phyloP scores from a whole-genome alignment of 2,797 vertebrate species.

The Hypotaenidia philippensis region DNA sequence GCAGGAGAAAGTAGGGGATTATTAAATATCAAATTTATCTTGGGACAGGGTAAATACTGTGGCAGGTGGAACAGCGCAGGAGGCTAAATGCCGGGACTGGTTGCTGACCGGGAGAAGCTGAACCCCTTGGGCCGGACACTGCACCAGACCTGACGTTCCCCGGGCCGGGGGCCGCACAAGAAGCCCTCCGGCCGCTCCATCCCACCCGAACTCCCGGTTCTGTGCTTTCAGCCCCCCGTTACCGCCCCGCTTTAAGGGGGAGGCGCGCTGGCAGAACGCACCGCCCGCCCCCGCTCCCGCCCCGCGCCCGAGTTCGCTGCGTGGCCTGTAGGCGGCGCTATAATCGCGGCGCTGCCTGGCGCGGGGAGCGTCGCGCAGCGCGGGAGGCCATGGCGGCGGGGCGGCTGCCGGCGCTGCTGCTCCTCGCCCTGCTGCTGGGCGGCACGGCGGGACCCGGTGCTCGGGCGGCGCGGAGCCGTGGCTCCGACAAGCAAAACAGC shows the following conservation, averaged over 20 bases:
- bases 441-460: constrained; percentile 72
- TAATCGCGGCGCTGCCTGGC: background rate
- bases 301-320: fast-evolving
- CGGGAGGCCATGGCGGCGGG: background rate
- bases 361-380: background rate
- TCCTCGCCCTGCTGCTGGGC: constrained; percentile 64
- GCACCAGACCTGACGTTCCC: too few relatives aligned
- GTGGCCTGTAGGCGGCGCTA: background rate
- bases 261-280: background rate
- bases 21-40: background rate
- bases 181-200: too few relatives aligned
- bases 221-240: background rate
- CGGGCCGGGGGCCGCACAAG: too few relatives aligned
- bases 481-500: constrained; percentile 87
- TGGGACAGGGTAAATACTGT: background rate
- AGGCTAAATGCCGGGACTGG: background rate
- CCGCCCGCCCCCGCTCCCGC: background rate
- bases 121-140: background rate
- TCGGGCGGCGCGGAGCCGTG: constrained; percentile 85
- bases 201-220: fast-evolving
- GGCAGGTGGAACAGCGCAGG: background rate
- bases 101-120: background rate
- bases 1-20: background rate
- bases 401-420: background rate
- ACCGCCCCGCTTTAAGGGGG: background rate